Conservation (phyloP, 2,113 vertebrate species). For the Eptesicus fuscus region DNA sequence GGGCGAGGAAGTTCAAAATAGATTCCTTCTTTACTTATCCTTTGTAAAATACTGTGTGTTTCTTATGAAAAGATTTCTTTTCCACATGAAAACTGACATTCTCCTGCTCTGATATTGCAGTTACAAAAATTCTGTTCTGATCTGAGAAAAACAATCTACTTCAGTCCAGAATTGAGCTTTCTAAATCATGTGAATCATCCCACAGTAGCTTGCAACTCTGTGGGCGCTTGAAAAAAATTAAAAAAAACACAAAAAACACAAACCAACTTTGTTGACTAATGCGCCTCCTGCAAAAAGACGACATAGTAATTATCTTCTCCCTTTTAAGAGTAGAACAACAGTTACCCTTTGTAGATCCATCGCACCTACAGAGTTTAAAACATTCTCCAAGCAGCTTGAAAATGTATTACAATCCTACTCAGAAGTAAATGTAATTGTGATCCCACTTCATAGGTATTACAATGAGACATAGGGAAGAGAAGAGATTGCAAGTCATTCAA, state of each 20-base stretch:
- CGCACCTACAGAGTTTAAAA: slow-evolving; percentile 53
- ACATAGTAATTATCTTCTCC: slow-evolving; percentile 71
- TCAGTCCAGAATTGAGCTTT: slow-evolving; percentile 39
- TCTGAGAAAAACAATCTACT: slow-evolving; percentile 34
- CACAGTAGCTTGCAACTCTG: slow-evolving; percentile 36
- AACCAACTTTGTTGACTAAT: slow-evolving; percentile 67
- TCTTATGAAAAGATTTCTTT: slow-evolving; percentile 26
- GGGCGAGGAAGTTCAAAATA: slow-evolving; percentile 12
- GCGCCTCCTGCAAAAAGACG: slow-evolving; percentile 45
- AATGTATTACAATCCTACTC: neutral
- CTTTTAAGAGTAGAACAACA: slow-evolving; percentile 59
- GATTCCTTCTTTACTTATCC: neutral
- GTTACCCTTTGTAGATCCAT: slow-evolving; percentile 50
- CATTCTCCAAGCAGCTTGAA: slow-evolving; percentile 13
- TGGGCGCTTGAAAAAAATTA: slow-evolving; percentile 27
- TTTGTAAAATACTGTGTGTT: neutral
- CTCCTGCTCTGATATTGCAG: neutral
- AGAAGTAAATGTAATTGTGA: slow-evolving; percentile 9
- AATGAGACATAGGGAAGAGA: neutral
- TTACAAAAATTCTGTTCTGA: neutral
- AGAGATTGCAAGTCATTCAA: neutral
- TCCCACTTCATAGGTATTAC: neutral
- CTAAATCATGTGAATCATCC: slow-evolving; percentile 57
- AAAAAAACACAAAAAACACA: neutral
- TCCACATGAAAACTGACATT: neutral